Evolutionary conservation across 37 sponge, comb jelly and placozoan species (phyloP), one percentile per base, ranked within the genome.

Genomic region (Cladorhizidae sp.): DNA sequence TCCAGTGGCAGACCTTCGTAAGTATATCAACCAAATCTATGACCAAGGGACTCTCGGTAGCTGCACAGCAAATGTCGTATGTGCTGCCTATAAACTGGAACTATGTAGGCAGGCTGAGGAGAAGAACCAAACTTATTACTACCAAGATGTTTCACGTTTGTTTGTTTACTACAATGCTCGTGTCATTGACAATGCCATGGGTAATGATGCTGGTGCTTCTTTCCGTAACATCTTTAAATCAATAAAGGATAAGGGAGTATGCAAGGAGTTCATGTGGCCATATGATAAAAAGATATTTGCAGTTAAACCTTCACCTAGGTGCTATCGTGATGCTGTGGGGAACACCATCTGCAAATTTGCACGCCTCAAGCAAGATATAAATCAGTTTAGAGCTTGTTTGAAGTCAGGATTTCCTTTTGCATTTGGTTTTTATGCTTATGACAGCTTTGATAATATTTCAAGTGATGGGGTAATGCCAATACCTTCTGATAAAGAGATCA

Each of bases 151-250:
- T 36, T 74, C 74, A 31, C 74, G 74, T 43, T 56, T 74, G 74
- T 74, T 74, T 74, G 54, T 74, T 18, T 74, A 74, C 31, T 74
- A 74, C 35, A 74, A 74, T 57, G 11, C 74, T 56, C 55, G 74
- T 33, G 57, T 25, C 14, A 7, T 7, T 56, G 74, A 74, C 28
- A 32, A 32, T 14, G 25, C 57, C 36, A 52, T 8, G 28, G 8
- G 12, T 1, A 11, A 31, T 1, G 74, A 74, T 74, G 57, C 12
- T 9, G 74, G 74, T 52, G 74, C 74, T 32, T 74, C 74, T 20
- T 55, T 74, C 5, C 74, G 74, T 54, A 57, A 74, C 28, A 74
- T 64, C 12, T 9, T 76, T 26, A 76, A 76, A 21, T 1, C 64
- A 17, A 23, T 76, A 26, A 41, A 59, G 28, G 35, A 32, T 29